Evolutionary conservation across 2,113 vertebrate genomes (phyloP).

Genomic region (Planiliza haematocheilus): DNA sequence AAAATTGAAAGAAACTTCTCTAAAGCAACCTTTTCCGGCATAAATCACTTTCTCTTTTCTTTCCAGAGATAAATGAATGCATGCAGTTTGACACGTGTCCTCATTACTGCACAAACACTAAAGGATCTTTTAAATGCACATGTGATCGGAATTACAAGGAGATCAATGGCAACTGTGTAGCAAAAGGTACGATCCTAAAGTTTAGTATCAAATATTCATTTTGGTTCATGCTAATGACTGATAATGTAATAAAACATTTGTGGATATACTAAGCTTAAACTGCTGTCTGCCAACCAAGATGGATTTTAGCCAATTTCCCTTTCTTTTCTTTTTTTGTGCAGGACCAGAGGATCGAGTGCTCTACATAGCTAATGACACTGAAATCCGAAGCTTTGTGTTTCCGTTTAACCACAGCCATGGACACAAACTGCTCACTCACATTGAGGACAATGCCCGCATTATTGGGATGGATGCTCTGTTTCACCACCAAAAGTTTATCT

Average conservation of each 20-base stretch:
- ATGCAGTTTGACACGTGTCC: constrained; percentile 93
- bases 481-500: constrained; percentile 97
- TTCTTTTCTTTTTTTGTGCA: constrained; percentile 77
- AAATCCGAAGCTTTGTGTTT: constrained; percentile 99
- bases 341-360: constrained; percentile 99
- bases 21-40: not conserved
- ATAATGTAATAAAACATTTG: constrained; percentile 7
- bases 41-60: constrained; percentile 23
- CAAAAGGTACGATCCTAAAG: constrained; percentile 88
- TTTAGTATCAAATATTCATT: not conserved
- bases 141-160: constrained; percentile 95
- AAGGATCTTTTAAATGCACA: constrained; percentile 95
- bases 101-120: constrained; percentile 92
- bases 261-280: constrained; percentile 36
- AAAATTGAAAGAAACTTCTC: not conserved
- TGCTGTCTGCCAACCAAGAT: constrained; percentile 31
- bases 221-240: not conserved
- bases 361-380: constrained; percentile 99
- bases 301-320: constrained; percentile 68
- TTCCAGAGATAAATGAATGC: constrained; percentile 94
- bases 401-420: constrained; percentile 97
- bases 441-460: constrained; percentile 97
- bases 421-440: constrained; percentile 94
- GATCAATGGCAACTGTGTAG: constrained; percentile 89
- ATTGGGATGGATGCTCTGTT: constrained; percentile 96